Evolutionary conservation across 37 sponge, comb jelly and placozoan species (phyloP), one percentile per base, ranked within the genome.

Genomic region (Chondrosia reniformis): DNA sequence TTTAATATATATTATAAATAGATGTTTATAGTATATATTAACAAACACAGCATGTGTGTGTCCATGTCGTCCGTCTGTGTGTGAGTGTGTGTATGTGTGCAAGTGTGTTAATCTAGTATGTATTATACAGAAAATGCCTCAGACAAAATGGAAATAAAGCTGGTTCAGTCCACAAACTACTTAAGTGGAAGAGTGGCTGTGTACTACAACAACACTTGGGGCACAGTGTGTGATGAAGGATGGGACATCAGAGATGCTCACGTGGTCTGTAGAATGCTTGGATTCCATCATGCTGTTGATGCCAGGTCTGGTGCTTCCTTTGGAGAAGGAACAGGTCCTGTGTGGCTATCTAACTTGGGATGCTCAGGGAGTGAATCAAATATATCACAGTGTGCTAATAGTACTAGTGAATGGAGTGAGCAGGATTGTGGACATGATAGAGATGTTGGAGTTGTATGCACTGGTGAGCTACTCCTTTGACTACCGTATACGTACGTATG

Each of bases 211-310:
- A 64, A 58, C 34, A 63, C 45, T 43, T 81, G 83, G 83, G 49
- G 54, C 25, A 67, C 61, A 31, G 75, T 81, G 19, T 81, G 83
- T 55, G 75, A 54, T 45, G 75, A 46, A 12, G 1, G 24, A 36
- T 81, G 83, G 83, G 75, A 81, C 34, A 27, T 81, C 1, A 55
- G 4, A 27, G 83, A 75, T 74, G 83, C 83, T 42, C 19, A 15
- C 25, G 83, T 81, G 4, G 76, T 81, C 22, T 81, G 83, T 30
- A 52, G 34, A 19, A 75, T 75, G 38, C 76, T 81, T 59, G 83
- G 83, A 74, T 81, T 75, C 56, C 4, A 44, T 42, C 44, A 44
- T 42, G 72, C 72, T 25, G 43, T 40, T 39, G 42, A 41, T 25
- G 72, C 72, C 1, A 41, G 42, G 39, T 24, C n/a, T 24, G 22